A percentile compares a stretch with the other conserved stretches of the same genome.
Evolutionary conservation across 2,888 invertebrate species (phyloP).

Genomic region (Heteropelma amictum): DNA sequence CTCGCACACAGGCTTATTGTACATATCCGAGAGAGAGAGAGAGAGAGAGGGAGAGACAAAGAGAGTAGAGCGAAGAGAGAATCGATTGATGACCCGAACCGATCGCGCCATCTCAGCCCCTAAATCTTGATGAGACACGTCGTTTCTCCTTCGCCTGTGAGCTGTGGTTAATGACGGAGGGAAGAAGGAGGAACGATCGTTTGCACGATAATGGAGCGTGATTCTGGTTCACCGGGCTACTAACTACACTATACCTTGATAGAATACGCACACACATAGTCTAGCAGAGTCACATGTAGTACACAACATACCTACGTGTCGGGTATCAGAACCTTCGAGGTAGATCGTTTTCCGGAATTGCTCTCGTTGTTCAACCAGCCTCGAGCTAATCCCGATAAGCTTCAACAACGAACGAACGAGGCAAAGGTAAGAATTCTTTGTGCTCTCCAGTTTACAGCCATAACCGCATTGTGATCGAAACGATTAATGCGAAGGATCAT

Average conservation of each 20-base stretch:
- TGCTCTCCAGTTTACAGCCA: background rate
- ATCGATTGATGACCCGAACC: constrained; percentile 55
- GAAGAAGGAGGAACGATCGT: constrained; percentile 34
- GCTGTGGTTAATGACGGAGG: background rate
- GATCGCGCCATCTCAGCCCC: constrained; percentile 50
- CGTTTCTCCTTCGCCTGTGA: constrained; percentile 45
- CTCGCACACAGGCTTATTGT: constrained; percentile 19
- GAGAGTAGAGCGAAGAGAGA: constrained; percentile 29
- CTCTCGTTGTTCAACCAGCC: constrained; percentile 35
- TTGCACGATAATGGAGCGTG: constrained; percentile 48
- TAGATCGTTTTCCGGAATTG: constrained; percentile 49
- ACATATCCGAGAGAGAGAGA: background rate
- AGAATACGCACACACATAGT: background rate
- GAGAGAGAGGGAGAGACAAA: background rate
- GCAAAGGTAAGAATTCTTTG: constrained; percentile 5
- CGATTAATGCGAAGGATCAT: no score
- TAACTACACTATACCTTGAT: constrained; percentile 42
- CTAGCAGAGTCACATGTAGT: constrained; percentile 14
- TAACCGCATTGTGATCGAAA: no score
- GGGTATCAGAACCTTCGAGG: constrained; percentile 39
- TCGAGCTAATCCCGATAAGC: constrained; percentile 35
- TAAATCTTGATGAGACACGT: constrained; percentile 58
- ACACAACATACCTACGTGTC: constrained; percentile 27
- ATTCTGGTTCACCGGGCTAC: constrained; percentile 49
- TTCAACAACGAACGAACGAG: constrained; percentile 23